Evolutionary conservation across 2,888 invertebrate genomes (phyloP).

Genomic region (Dastarcus helophoroides): DNA sequence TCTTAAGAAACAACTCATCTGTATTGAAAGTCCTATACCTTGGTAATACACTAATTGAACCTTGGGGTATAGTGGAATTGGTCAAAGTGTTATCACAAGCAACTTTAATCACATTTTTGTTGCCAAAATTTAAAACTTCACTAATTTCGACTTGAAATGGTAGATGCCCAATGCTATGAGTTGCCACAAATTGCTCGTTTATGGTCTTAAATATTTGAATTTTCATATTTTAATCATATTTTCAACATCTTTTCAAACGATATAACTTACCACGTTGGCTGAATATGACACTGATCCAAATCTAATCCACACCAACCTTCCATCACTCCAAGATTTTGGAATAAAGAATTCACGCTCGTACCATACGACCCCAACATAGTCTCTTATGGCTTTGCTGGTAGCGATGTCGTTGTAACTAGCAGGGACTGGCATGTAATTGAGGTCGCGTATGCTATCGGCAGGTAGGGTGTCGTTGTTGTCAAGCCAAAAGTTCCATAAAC

Average conservation of each 20-base stretch:
- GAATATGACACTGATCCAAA: slow-evolving; percentile 91
- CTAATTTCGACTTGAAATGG: slow-evolving; percentile 88
- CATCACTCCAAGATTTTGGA: slow-evolving; percentile 60
- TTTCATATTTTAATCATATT: slow-evolving; percentile 2
- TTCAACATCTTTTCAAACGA: not conserved
- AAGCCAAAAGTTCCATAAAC: slow-evolving; percentile 83
- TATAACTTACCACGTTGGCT: slow-evolving; percentile 67
- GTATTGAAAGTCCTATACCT: too few species aligned
- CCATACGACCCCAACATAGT: slow-evolving; percentile 95
- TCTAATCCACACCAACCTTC: slow-evolving; percentile 66
- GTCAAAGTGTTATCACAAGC: slow-evolving; percentile 89
- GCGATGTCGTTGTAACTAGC: slow-evolving; percentile 93
- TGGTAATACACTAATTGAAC: slow-evolving; percentile 47
- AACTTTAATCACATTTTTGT: slow-evolving; percentile 73
- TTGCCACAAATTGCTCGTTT: slow-evolving; percentile 68
- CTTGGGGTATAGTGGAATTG: slow-evolving; percentile 84
- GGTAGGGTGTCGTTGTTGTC: too few species aligned
- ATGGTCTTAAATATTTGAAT: slow-evolving; percentile 70
- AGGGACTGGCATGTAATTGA: slow-evolving; percentile 93
- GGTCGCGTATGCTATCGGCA: too few species aligned
- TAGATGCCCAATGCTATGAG: slow-evolving; percentile 90
- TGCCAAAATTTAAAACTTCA: slow-evolving; percentile 49
- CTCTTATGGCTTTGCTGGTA: slow-evolving; percentile 62
- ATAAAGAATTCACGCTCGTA: slow-evolving; percentile 86
- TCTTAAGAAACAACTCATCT: too few species aligned